phyloP scores from a whole-genome alignment of 2,113 vertebrate genomes.

The Ondatra zibethicus region DNA sequence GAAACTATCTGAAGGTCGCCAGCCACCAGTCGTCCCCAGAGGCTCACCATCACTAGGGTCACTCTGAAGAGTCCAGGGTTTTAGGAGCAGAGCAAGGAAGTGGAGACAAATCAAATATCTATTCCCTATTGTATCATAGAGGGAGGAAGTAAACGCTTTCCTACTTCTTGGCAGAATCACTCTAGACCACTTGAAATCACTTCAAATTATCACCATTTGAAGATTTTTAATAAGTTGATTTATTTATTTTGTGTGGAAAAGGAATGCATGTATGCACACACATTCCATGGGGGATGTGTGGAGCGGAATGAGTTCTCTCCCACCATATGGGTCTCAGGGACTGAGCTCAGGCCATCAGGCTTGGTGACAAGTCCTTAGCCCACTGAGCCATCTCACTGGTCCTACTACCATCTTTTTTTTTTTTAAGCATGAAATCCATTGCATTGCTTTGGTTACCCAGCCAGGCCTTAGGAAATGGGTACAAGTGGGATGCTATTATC shows the following conservation, averaged over 20 bases:
- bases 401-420: not conserved
- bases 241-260: not conserved
- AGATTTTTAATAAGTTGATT: not conserved
- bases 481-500: not conserved
- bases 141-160: too few species aligned
- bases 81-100: not conserved
- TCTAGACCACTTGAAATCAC: too few species aligned
- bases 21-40: not conserved
- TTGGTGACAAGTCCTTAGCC: not conserved
- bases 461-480: too few species aligned
- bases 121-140: not conserved
- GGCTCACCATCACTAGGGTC: not conserved
- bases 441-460: not conserved
- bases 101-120: not conserved
- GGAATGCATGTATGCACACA: not conserved
- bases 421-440: not conserved
- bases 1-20: not conserved
- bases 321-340: not conserved
- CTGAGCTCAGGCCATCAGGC: not conserved
- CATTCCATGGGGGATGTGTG: not conserved
- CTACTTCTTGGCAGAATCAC: not conserved
- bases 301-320: not conserved
- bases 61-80: not conserved
- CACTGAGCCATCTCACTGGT: not conserved
- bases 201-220: too few species aligned